Evolutionary conservation across 1,140 invertebrate genomes (phyloP).

Genomic region (Brachionus rubens): DNA sequence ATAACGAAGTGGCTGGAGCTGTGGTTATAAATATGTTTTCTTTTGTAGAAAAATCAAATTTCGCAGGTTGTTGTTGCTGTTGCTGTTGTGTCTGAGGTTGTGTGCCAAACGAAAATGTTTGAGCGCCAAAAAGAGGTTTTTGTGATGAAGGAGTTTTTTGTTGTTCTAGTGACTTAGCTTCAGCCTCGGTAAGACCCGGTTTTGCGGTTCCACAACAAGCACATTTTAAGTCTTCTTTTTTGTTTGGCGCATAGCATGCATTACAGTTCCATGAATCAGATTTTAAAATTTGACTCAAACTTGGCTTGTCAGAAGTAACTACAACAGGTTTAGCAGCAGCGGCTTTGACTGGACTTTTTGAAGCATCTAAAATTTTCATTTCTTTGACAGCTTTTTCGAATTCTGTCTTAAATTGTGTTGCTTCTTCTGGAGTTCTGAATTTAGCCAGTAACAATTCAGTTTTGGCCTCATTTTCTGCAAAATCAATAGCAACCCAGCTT

Average conservation of each 20-base stretch:
- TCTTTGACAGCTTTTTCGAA: constrained; percentile 16
- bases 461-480: constrained; percentile 24
- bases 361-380: neutral
- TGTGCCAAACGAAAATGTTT: neutral
- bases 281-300: neutral
- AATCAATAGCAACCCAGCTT: constrained; percentile 25
- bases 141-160: no score
- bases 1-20: neutral
- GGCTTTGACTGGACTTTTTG: neutral
- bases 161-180: neutral
- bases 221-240: constrained; percentile 22
- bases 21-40: neutral
- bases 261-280: constrained; percentile 9
- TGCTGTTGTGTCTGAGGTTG: neutral
- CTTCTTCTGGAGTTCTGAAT: constrained; percentile 37
- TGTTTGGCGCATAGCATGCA: constrained; percentile 33
- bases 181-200: neutral
- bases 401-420: constrained; percentile 13
- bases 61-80: neutral
- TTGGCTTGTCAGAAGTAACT: neutral
- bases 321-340: neutral
- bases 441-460: constrained; percentile 12
- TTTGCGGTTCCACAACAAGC: constrained; percentile 21
- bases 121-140: neutral
- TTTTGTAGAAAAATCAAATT: neutral